These are phyloP conservation scores for Panulirus ornatus DNA, from an alignment of 1,140 invertebrate species.

Conservation along the genomic window DNA sequence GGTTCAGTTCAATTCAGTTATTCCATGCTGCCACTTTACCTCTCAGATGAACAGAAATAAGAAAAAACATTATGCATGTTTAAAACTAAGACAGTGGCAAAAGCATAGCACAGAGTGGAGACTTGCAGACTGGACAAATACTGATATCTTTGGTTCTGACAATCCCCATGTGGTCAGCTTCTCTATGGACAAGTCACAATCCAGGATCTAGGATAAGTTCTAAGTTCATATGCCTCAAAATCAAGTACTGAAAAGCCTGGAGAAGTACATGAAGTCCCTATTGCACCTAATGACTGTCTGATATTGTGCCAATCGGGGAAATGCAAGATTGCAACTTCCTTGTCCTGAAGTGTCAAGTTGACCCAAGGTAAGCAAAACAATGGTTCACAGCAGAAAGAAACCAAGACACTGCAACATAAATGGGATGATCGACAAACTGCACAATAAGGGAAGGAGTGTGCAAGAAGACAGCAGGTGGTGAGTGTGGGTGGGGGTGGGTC, in stretches of 20 bases:
- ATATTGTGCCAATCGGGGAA: slow-evolving; percentile 50
- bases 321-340: slow-evolving; percentile 42
- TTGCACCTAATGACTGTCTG: slow-evolving; percentile 55
- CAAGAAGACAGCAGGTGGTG: not conserved
- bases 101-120: slow-evolving; percentile 70
- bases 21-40: slow-evolving; percentile 62
- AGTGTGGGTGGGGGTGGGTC: slow-evolving; percentile 15
- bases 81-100: slow-evolving; percentile 66
- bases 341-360: slow-evolving; percentile 54
- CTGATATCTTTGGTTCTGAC: slow-evolving; percentile 74
- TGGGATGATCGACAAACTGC: slow-evolving; percentile 64
- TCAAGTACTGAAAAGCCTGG: slow-evolving; percentile 24
- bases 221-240: slow-evolving; percentile 57
- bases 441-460: slow-evolving; percentile 38
- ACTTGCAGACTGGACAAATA: slow-evolving; percentile 72
- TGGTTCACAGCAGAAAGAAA: slow-evolving; percentile 72
- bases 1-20: slow-evolving; percentile 58
- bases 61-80: slow-evolving; percentile 58
- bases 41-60: slow-evolving; percentile 63
- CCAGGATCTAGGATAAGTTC: slow-evolving; percentile 50
- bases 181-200: slow-evolving; percentile 68
- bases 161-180: slow-evolving; percentile 71
- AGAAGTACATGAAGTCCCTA: slow-evolving; percentile 38
- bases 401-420: slow-evolving; percentile 63
- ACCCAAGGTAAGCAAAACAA: slow-evolving; percentile 38